phyloP scores from a whole-genome alignment of 2,888 invertebrate genomes.

The Heteropelma amictum region DNA sequence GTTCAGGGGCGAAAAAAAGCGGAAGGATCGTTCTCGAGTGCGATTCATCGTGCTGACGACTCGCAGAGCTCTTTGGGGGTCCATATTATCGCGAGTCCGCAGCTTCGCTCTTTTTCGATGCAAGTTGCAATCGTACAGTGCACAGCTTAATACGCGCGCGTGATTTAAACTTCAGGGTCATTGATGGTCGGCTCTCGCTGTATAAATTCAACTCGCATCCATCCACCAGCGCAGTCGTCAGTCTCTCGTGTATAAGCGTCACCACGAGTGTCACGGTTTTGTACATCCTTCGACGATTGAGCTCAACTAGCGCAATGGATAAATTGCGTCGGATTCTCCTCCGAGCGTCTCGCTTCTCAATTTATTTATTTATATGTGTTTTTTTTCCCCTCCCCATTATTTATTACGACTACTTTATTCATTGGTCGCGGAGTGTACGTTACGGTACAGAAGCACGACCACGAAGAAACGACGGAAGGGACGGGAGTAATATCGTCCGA shows the following conservation, averaged over 20 bases:
- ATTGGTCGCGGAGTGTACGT: conserved; percentile 14
- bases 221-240: neutral
- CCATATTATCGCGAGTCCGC: neutral
- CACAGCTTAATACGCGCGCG: too few species aligned
- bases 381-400: conserved; percentile 44
- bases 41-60: conserved; percentile 19
- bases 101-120: neutral
- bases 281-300: conserved; percentile 63
- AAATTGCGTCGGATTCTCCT: conserved; percentile 64
- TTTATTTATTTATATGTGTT: conserved; percentile 48
- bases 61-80: conserved; percentile 28
- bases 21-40: conserved; percentile 31
- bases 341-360: conserved; percentile 44
- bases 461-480: conserved; percentile 22
- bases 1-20: conserved; percentile 16
- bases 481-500: conserved; percentile 28
- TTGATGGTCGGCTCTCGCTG: conserved; percentile 10
- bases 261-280: conserved; percentile 44
- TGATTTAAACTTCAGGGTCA: conserved; percentile 45
- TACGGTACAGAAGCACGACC: conserved; percentile 35
- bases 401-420: conserved; percentile 45
- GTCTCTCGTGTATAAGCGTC: conserved; percentile 36
- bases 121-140: neutral
- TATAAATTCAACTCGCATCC: conserved; percentile 24
- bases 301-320: conserved; percentile 71